Conservation (phyloP, 2,797 vertebrate species). For the Muraenolepis orangiensis region DNA sequence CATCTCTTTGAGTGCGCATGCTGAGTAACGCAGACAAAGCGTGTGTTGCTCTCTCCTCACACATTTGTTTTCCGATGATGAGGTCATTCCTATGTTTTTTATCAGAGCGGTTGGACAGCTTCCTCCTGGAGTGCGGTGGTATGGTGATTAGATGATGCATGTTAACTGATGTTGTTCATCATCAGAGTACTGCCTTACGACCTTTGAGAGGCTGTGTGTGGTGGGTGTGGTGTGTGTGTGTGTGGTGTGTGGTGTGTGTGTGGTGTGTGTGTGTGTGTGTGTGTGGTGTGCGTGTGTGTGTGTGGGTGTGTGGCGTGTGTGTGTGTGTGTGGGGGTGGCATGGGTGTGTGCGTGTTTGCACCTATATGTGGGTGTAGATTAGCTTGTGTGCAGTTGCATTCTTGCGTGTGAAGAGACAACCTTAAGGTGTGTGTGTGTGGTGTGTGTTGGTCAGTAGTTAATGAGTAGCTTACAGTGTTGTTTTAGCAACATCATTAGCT, state of each 20-base stretch:
- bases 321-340: too few relatives aligned
- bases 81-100: conserved; percentile 7
- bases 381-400: background rate
- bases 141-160: conserved; percentile 10
- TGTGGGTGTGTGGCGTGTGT: too few relatives aligned
- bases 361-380: background rate
- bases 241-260: background rate
- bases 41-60: background rate
- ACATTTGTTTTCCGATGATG: conserved; percentile 10
- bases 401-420: background rate
- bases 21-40: conserved; percentile 29
- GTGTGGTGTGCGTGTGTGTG: background rate
- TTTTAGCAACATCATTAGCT: conserved; percentile 28
- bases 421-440: conserved; percentile 3
- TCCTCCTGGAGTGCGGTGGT: background rate
- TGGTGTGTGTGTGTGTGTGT: background rate
- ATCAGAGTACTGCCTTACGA: background rate
- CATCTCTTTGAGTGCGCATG: background rate
- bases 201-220: background rate
- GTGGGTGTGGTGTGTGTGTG: background rate
- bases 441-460: conserved; percentile 20
- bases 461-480: conserved; percentile 10
- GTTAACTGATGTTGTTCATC: conserved; percentile 3
- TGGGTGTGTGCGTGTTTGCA: background rate
- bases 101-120: background rate